Conservation (phyloP, 2,113 vertebrate genomes). For the Hemichromis elongatus region DNA sequence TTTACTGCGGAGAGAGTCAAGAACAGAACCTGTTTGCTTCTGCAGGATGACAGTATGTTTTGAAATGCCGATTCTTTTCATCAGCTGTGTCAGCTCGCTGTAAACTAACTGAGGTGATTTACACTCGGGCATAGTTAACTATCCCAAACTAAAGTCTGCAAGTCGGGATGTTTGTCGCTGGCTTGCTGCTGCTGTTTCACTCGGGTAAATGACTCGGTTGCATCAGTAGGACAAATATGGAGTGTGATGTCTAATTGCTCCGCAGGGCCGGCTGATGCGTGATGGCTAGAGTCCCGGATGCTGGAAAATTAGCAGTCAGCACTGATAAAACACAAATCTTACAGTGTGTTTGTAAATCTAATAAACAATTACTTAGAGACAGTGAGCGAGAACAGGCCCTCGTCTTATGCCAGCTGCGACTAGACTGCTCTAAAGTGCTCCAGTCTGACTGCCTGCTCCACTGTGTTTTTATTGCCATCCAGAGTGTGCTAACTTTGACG, state of each 20-base stretch:
- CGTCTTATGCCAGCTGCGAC: conserved; percentile 20
- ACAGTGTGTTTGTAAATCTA: conserved; percentile 24
- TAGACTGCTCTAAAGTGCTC: conserved; percentile 34
- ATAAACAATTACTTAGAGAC: conserved; percentile 34
- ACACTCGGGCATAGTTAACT: background rate
- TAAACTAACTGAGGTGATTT: conserved; percentile 29
- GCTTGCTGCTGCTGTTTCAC: conserved; percentile 40
- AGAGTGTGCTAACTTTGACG: conserved; percentile 41
- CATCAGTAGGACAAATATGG: conserved; percentile 56
- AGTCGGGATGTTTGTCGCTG: conserved; percentile 25
- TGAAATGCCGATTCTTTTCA: conserved; percentile 37
- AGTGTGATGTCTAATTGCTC: conserved; percentile 61
- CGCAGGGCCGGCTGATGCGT: conserved; percentile 38
- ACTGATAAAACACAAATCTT: conserved; percentile 46
- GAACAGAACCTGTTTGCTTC: conserved; percentile 5
- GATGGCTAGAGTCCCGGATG: conserved; percentile 35
- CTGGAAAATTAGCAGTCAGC: conserved; percentile 49
- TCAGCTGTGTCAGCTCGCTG: conserved; percentile 10
- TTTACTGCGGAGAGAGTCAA: background rate
- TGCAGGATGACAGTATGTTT: conserved; percentile 33
- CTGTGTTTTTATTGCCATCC: conserved; percentile 50
- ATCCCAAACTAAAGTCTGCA: conserved; percentile 1
- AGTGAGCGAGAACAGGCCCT: conserved; percentile 3
- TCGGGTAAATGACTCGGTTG: conserved; percentile 51
- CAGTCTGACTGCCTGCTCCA: conserved; percentile 15